Conservation (phyloP, 2,888 invertebrate species). For the Drosophila colorata region DNA sequence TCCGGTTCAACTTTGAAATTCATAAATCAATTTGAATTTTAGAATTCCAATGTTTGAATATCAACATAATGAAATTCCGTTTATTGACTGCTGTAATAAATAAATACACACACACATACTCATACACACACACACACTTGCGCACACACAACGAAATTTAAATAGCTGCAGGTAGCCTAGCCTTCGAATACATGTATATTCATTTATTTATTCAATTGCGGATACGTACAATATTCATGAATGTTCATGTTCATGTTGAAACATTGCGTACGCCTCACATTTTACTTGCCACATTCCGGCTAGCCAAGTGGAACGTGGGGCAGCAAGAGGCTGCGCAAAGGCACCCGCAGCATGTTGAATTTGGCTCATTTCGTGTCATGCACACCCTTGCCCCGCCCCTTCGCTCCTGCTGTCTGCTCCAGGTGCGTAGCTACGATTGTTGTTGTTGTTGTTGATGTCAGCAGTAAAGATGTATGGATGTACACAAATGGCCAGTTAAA, state of each 20-base stretch:
- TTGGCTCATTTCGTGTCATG: constrained; percentile 32
- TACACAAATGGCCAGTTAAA: constrained; percentile 28
- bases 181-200: constrained; percentile 41
- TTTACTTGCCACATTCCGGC: constrained; percentile 13
- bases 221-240: constrained; percentile 45
- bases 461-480: constrained; percentile 23
- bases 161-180: constrained; percentile 38
- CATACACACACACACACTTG: constrained; percentile 1
- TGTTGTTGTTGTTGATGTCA: constrained; percentile 25
- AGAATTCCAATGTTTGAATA: constrained; percentile 6
- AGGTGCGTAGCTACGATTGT: constrained; percentile 10
- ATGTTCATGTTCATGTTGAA: constrained; percentile 32
- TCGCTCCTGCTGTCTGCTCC: neutral
- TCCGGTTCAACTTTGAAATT: neutral
- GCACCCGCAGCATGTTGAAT: neutral
- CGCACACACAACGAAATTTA: constrained; percentile 14
- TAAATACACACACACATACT: neutral
- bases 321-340: neutral
- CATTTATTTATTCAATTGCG: constrained; percentile 60
- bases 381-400: neutral
- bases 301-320: neutral
- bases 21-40: constrained; percentile 27
- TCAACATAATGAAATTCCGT: constrained; percentile 38
- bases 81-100: constrained; percentile 32
- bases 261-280: constrained; percentile 28